Conservation (phyloP, 2,113 vertebrate genomes). For the Dromas ardeola region DNA sequence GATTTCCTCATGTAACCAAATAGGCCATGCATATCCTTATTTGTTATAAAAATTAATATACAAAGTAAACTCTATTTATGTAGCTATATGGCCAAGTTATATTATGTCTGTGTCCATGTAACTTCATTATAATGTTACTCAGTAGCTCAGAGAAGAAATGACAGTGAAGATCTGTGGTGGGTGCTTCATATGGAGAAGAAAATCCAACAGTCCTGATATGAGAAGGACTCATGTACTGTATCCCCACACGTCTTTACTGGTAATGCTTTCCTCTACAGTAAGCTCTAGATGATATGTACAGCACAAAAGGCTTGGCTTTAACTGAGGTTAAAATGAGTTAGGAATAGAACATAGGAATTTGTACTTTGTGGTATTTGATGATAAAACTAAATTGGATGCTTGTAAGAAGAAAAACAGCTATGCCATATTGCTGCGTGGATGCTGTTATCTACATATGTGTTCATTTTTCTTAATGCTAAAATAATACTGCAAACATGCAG, state of each 20-base stretch:
- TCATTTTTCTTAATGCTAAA: conserved; percentile 34
- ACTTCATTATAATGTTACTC: not conserved
- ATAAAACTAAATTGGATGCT: not conserved
- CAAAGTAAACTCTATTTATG: conserved; percentile 19
- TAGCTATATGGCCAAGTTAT: conserved; percentile 8
- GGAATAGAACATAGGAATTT: not conserved
- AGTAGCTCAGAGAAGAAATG: not conserved
- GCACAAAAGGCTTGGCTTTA: not conserved
- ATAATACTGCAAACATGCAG: conserved; percentile 24
- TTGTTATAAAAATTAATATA: conserved; percentile 52
- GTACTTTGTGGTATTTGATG: not conserved
- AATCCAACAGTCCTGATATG: not conserved
- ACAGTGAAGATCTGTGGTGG: not conserved
- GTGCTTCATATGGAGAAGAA: not conserved
- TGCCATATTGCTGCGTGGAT: conserved; percentile 21
- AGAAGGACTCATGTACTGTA: not conserved
- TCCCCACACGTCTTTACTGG: not conserved
- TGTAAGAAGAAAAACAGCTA: not conserved
- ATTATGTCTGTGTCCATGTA: not conserved
- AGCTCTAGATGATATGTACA: not conserved
- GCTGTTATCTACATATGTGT: not conserved
- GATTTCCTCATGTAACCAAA: conserved; percentile 44
- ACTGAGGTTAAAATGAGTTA: not conserved
- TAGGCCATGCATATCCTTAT: conserved; percentile 17
- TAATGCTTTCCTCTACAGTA: not conserved